These are phyloP conservation scores for Pagrus major DNA, from an alignment of 2,113 vertebrate genomes.

Conservation along the genomic window DNA sequence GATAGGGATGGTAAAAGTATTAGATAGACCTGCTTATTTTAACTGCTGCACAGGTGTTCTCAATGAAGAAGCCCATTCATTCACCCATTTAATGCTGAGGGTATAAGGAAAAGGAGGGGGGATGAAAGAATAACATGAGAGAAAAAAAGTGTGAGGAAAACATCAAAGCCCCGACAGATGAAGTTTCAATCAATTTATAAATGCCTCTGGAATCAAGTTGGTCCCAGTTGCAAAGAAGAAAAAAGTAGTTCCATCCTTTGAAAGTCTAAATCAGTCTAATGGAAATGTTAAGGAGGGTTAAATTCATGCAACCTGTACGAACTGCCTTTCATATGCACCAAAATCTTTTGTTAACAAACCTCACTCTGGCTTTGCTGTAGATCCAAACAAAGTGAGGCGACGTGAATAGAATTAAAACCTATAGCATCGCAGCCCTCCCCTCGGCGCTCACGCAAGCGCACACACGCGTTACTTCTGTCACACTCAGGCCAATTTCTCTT, in stretches of 20 bases:
- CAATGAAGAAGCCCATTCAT: constrained; percentile 64
- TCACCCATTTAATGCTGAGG: constrained; percentile 43
- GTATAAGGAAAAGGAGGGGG: constrained; percentile 28
- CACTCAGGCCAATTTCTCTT: constrained; percentile 42
- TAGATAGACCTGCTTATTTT: constrained; percentile 70
- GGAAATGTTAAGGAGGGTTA: constrained; percentile 44
- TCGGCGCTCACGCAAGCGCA: neutral
- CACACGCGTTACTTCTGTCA: constrained; percentile 15
- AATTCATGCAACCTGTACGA: constrained; percentile 18
- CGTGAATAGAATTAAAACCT: constrained; percentile 8
- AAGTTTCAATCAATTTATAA: constrained; percentile 71
- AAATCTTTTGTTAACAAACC: constrained; percentile 42
- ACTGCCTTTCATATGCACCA: constrained; percentile 14
- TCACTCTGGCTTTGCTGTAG: neutral
- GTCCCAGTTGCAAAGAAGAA: constrained; percentile 43
- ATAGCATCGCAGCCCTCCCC: neutral
- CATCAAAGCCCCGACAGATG: constrained; percentile 75
- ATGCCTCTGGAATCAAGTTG: constrained; percentile 61
- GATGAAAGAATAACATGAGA: constrained; percentile 63
- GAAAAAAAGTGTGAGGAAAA: constrained; percentile 62
- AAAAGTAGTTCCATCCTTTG: constrained; percentile 45
- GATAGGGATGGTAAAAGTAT: constrained; percentile 59
- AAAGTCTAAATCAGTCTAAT: constrained; percentile 54
- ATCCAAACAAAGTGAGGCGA: neutral
- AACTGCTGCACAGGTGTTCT: constrained; percentile 78